These are phyloP conservation scores for Anagyrus pseudococci DNA, from an alignment of 2,888 invertebrate genomes.

Conservation along the genomic window DNA sequence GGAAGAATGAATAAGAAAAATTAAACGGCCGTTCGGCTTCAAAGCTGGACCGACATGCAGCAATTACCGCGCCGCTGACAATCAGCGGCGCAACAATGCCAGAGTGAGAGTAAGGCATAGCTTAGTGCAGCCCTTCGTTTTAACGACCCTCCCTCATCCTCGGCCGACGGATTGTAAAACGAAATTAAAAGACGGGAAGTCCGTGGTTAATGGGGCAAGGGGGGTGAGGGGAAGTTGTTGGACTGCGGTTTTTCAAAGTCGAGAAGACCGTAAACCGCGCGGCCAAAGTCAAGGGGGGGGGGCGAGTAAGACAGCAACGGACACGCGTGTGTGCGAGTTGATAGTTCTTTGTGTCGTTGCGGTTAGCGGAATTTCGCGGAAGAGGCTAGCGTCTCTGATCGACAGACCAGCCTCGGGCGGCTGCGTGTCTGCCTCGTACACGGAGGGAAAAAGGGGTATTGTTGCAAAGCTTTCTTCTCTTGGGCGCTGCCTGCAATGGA, in stretches of 20 bases:
- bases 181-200: neutral
- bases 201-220: neutral
- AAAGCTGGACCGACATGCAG: no score
- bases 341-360: neutral
- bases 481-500: no score
- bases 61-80: neutral
- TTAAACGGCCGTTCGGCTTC: no score
- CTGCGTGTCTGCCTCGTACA: neutral
- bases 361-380: neutral
- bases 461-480: no score
- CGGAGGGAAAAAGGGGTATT: no score
- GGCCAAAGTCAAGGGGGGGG: constrained; percentile 26
- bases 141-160: neutral
- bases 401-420: neutral
- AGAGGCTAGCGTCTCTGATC: neutral
- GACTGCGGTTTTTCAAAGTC: constrained; percentile 14
- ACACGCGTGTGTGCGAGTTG: neutral
- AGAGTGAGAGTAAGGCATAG: no score
- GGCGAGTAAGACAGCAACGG: neutral
- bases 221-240: constrained; percentile 1
- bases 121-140: no score
- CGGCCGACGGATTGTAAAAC: neutral
- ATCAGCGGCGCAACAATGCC: neutral
- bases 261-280: constrained; percentile 29
- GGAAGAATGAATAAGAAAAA: no score